Percentiles rank a stretch among this genome's conserved stretches.
phyloP scores from a whole-genome alignment of 2,797 vertebrate genomes.

The Gymnocypris eckloni region DNA sequence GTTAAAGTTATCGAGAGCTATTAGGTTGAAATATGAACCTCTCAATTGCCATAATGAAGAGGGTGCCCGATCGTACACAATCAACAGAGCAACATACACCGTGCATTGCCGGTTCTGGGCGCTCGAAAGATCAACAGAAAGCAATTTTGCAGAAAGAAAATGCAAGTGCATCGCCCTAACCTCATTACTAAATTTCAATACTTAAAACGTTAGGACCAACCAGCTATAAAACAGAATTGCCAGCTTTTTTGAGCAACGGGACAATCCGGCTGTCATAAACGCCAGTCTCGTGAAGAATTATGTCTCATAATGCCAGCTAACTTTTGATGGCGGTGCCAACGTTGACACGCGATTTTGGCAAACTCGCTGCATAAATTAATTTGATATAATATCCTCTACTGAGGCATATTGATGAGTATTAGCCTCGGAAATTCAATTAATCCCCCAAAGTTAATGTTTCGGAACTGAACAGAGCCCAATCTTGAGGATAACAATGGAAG shows the following conservation, averaged over 20 bases:
- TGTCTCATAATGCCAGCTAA: slow-evolving; percentile 9
- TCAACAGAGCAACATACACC: slow-evolving; percentile 77
- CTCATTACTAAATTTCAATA: slow-evolving; percentile 62
- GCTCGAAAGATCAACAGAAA: slow-evolving; percentile 74
- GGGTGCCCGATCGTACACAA: slow-evolving; percentile 81
- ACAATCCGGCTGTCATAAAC: slow-evolving; percentile 12
- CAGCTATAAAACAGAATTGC: slow-evolving; percentile 38
- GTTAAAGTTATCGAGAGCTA: slow-evolving; percentile 89
- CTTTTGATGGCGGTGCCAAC: slow-evolving; percentile 19
- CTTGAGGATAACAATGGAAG: neutral
- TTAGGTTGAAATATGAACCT: slow-evolving; percentile 89
- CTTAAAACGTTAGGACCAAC: slow-evolving; percentile 32
- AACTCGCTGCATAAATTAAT: slow-evolving; percentile 26
- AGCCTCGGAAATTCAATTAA: slow-evolving; percentile 29
- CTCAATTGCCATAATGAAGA: slow-evolving; percentile 88
- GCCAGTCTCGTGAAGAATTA: slow-evolving; percentile 11
- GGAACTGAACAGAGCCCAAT: slow-evolving; percentile 34
- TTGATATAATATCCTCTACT: slow-evolving; percentile 9
- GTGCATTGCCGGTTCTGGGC: slow-evolving; percentile 74
- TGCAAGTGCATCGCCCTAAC: slow-evolving; percentile 69
- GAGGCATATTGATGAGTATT: slow-evolving; percentile 26
- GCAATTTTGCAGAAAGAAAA: slow-evolving; percentile 74
- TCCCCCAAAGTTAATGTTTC: slow-evolving; percentile 33
- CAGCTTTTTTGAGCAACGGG: slow-evolving; percentile 24
- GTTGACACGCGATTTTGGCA: slow-evolving; percentile 14